These are phyloP conservation scores for Melanotus villosus DNA, from an alignment of 2,888 invertebrate species.

Conservation along the genomic window DNA sequence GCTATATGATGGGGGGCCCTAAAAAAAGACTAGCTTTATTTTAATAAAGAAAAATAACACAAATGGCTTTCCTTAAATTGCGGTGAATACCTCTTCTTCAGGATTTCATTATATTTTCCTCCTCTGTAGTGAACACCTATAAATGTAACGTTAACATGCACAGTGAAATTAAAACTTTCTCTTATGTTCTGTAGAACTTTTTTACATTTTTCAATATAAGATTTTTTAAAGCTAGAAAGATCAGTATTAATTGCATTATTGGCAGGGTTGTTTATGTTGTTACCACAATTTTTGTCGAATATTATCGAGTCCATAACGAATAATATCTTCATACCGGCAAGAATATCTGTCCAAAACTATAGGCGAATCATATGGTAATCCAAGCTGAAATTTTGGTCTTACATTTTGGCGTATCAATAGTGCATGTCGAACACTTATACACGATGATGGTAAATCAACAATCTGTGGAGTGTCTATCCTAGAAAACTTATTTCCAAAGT, in stretches of 20 bases:
- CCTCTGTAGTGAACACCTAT: conserved; percentile 23
- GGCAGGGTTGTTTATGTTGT: too few species aligned
- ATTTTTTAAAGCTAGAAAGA: conserved; percentile 2
- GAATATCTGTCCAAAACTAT: neutral
- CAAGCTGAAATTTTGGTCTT: neutral
- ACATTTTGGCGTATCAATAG: neutral
- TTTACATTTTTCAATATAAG: neutral
- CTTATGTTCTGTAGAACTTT: neutral
- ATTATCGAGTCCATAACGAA: conserved; percentile 1
- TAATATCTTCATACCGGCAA: conserved; percentile 2
- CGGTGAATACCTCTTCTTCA: neutral
- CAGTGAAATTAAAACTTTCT: neutral
- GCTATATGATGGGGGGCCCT: conserved; percentile 12
- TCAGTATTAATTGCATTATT: neutral
- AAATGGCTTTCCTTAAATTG: conserved; percentile 11
- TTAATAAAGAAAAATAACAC: neutral
- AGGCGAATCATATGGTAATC: neutral
- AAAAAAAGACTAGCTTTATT: neutral
- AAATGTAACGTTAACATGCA: conserved; percentile 2
- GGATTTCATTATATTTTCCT: neutral
- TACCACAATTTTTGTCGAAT: conserved; percentile 3
- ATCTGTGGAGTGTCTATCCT: neutral
- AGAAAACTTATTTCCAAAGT: neutral
- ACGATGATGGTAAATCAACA: neutral
- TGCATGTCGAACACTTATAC: neutral